A percentile compares a stretch with the other conserved stretches of the same genome.
Evolutionary conservation across 23 tunicate species (phyloP).

Genomic region (Phallusia fumigata): DNA sequence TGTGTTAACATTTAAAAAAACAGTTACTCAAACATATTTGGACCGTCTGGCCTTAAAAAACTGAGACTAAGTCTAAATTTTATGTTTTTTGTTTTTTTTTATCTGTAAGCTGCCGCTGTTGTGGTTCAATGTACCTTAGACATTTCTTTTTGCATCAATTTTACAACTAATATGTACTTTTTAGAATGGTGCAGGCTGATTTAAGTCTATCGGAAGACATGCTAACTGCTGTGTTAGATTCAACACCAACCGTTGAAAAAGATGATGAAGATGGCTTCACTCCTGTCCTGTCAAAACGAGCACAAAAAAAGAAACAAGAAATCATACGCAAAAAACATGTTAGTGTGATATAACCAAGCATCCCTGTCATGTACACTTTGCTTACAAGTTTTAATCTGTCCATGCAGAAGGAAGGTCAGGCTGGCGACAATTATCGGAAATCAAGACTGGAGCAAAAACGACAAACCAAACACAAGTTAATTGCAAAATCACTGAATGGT

Average conservation of each 20-base stretch:
- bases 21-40: too few species aligned
- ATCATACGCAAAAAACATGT: constrained; percentile 79
- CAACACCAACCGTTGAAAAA: constrained; percentile 21
- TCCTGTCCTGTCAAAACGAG: constrained; percentile 82
- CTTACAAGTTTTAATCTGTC: neutral
- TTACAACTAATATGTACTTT: neutral
- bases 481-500: constrained; percentile 41
- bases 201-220: constrained; percentile 17
- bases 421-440: constrained; percentile 38
- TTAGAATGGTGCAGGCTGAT: neutral
- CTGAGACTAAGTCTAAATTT: too few species aligned
- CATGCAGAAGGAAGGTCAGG: constrained; percentile 44
- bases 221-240: constrained; percentile 15
- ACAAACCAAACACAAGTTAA: constrained; percentile 49
- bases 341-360: neutral
- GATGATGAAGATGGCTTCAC: constrained; percentile 88
- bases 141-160: neutral
- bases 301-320: constrained; percentile 65
- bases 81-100: too few species aligned
- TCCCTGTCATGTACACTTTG: neutral
- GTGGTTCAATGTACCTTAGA: too few species aligned
- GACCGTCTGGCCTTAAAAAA: too few species aligned
- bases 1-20: too few species aligned
- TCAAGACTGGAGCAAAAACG: constrained; percentile 64
- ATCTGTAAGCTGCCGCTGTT: too few species aligned